Base-by-base conservation (phyloP, 2,797 vertebrate species). In the Eospalax fontanierii region DNA sequence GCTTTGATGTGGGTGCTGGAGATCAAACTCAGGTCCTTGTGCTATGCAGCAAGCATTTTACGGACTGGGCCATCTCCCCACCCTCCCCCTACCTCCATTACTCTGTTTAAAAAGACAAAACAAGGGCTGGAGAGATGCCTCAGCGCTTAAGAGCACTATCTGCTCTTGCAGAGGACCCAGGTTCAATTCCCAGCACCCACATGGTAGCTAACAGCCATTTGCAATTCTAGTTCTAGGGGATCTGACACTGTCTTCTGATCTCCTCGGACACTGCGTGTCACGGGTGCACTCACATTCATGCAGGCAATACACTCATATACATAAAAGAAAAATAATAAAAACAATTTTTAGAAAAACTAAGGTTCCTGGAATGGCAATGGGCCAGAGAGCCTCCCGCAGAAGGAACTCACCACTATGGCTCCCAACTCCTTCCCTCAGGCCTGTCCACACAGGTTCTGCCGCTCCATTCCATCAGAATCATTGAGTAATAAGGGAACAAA, bases 361-460 rank as follows among this genome's bases (percentile, higher is more conserved):
- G 19, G 16, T 79, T 96, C 88, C 88, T 71, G 26, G 43, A 75
- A 68, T 57, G 40, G 85, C 75, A 40, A 8, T 68, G 65, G 46
- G 50, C 84, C 81, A 91, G 18, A 70, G 65, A 89, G 61, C 63
- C 35, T 89, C 87, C 40, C 84, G 71, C 50, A 76, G 40, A 91
- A 80, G 59, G 21, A 24, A 74, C 63, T 96, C 30, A 46, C 63
- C 57, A 40, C 66, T 59, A 35, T 35, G 28, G 33, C 33, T 90
- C 74, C 65, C 50, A 40, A 43, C 40, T 15, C 43, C 54, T 30
- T 63, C 38, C 79, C 9, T n/a, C 24, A 46, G 88, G 76, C 76
- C 91, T 81, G 84, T 87, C 73, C 82, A 93, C 33, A 89, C 12
- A 46, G 80, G 92, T 68, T 84, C 68, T 95, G 6, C 79, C 95